Percentiles rank a stretch among this genome's conserved stretches.
These are phyloP conservation scores for Nomada fucata DNA, from an alignment of 2,888 invertebrate genomes.

Conservation along the genomic window DNA sequence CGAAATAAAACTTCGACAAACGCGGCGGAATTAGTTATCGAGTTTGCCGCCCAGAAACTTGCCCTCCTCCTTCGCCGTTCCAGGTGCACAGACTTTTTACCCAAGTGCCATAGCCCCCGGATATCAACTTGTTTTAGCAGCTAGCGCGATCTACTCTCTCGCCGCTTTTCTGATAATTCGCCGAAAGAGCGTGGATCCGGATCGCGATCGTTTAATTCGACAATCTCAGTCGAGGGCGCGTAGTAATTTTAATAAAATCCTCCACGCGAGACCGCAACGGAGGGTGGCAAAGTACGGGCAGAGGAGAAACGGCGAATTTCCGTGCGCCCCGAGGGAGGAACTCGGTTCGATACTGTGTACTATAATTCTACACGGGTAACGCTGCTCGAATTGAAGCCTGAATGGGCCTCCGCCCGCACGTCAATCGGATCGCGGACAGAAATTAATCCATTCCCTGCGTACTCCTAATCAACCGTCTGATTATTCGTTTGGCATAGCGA, in stretches of 20 bases:
- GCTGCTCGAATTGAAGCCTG: conserved; percentile 42
- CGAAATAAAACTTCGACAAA: conserved; percentile 37
- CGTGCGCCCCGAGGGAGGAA: conserved; percentile 29
- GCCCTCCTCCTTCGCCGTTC: neutral
- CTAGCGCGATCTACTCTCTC: neutral
- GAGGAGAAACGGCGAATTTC: conserved; percentile 20
- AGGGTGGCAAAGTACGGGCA: conserved; percentile 11
- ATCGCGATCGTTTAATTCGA: neutral
- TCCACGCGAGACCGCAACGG: neutral
- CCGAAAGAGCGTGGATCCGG: neutral
- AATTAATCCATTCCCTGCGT: conserved; percentile 61
- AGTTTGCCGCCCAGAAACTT: conserved; percentile 17
- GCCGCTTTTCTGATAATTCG: neutral
- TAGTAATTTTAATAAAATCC: conserved; percentile 4
- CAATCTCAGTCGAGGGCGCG: neutral
- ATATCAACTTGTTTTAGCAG: conserved; percentile 11
- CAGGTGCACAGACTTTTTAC: conserved; percentile 9
- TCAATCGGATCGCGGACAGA: conserved; percentile 62
- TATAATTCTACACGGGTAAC: conserved; percentile 35
- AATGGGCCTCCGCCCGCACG: conserved; percentile 27
- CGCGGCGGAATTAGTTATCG: conserved; percentile 38
- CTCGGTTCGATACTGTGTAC: conserved; percentile 31
- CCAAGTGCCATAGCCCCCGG: neutral
- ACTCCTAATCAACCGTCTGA: conserved; percentile 63
- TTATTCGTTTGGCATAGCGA: conserved; percentile 53